A percentile compares a stretch with the other conserved stretches of the same genome.
Conservation (phyloP, 2,113 vertebrate species). For the Tautogolabrus adspersus region DNA sequence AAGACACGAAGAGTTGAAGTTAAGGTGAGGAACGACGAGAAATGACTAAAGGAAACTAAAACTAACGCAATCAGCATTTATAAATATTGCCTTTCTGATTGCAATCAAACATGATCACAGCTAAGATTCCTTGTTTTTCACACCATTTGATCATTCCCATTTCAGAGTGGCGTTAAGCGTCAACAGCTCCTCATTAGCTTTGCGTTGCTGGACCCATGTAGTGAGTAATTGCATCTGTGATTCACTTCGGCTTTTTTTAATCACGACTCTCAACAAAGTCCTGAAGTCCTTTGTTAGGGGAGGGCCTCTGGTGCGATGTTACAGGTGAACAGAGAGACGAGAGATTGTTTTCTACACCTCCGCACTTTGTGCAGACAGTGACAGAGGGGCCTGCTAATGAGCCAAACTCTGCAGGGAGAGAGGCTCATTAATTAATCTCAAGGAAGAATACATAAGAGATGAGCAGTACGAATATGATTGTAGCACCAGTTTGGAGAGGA, state of each 20-base stretch:
- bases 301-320: neutral
- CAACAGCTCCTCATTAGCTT: conserved; percentile 24
- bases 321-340: conserved; percentile 7
- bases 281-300: neutral
- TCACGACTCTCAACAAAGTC: neutral
- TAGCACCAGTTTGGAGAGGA: neutral
- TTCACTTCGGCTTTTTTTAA: conserved; percentile 1
- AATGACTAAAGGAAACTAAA: neutral
- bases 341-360: neutral
- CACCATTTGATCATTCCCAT: neutral
- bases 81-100: too few species aligned
- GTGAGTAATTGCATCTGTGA: conserved; percentile 28
- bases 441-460: neutral
- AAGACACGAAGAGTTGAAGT: neutral
- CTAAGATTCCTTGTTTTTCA: neutral
- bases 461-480: neutral
- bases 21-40: conserved; percentile 10
- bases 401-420: conserved; percentile 14
- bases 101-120: neutral
- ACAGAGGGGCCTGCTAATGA: conserved; percentile 26
- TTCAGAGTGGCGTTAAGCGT: neutral
- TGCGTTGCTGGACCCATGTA: neutral
- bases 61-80: neutral
- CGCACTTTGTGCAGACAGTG: neutral
- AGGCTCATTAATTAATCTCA: conserved; percentile 25